phyloP scores from a whole-genome alignment of 2,888 invertebrate genomes.

The Melieria crassipennis region DNA sequence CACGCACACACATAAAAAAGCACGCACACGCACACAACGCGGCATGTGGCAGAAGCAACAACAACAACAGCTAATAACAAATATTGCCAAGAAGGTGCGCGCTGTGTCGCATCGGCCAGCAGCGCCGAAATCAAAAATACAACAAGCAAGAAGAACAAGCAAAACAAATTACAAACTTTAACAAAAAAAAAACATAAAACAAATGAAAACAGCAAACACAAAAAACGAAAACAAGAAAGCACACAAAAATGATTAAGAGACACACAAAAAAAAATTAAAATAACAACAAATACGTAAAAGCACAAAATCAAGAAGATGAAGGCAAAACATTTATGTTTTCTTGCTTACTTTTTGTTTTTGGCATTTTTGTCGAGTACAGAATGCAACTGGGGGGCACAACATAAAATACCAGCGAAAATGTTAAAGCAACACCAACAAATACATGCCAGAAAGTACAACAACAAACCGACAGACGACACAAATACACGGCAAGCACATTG shows the following conservation, averaged over 20 bases:
- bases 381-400: not conserved
- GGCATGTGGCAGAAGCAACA: conserved; percentile 44
- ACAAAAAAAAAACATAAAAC: conserved; percentile 12
- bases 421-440: too few species aligned
- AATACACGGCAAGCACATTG: too few species aligned
- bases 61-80: conserved; percentile 45
- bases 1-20: not conserved
- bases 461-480: too few species aligned
- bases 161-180: conserved; percentile 3
- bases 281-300: not conserved
- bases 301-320: not conserved
- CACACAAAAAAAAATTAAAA: not conserved
- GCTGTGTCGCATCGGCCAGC: not conserved
- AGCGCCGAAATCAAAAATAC: conserved; percentile 3
- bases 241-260: not conserved
- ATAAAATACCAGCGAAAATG: too few species aligned
- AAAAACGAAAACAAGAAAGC: not conserved
- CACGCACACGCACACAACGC: not conserved
- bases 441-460: too few species aligned
- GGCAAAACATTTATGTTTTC: not conserved
- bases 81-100: conserved; percentile 25
- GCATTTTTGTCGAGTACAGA: not conserved
- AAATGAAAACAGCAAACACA: conserved; percentile 6
- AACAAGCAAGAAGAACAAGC: conserved; percentile 4
- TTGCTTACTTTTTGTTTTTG: not conserved